A percentile compares a stretch with the other conserved stretches of the same genome.
Evolutionary conservation across 1,140 invertebrate species (phyloP).

Genomic region (Drosophila lowei): DNA sequence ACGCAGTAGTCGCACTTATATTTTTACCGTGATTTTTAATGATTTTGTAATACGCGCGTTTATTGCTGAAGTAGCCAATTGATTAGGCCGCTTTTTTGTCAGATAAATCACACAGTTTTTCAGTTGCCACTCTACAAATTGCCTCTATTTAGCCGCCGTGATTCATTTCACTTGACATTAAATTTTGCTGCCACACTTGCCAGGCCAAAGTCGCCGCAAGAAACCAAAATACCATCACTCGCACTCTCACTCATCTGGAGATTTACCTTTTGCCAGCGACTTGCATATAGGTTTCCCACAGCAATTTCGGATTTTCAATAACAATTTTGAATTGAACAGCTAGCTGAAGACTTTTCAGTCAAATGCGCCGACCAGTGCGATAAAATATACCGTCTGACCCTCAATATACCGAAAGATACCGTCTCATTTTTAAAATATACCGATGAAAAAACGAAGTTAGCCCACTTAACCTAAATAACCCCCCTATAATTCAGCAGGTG

Average conservation of each 20-base stretch:
- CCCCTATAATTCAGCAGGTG: too few species aligned
- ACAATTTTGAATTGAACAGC: slow-evolving; percentile 40
- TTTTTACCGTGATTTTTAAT: slow-evolving; percentile 78
- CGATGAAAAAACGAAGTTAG: too few species aligned
- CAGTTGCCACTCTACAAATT: slow-evolving; percentile 24
- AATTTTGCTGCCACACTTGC: slow-evolving; percentile 29
- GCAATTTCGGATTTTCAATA: slow-evolving; percentile 41
- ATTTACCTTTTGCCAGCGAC: slow-evolving; percentile 29
- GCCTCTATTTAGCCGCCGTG: slow-evolving; percentile 29
- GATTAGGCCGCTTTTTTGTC: slow-evolving; percentile 10
- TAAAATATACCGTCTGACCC: too few species aligned
- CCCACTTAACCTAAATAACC: too few species aligned
- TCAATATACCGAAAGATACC: too few species aligned
- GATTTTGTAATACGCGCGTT: slow-evolving; percentile 80
- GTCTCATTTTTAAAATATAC: too few species aligned
- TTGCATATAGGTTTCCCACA: slow-evolving; percentile 35
- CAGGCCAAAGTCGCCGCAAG: slow-evolving; percentile 42
- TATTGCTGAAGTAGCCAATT: slow-evolving; percentile 51
- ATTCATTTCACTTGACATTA: slow-evolving; percentile 63
- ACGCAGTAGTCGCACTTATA: slow-evolving; percentile 71
- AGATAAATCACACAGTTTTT: neutral
- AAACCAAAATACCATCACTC: slow-evolving; percentile 53
- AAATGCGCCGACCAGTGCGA: slow-evolving; percentile 26
- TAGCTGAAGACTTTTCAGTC: slow-evolving; percentile 40
- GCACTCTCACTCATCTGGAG: slow-evolving; percentile 48